Evolutionary conservation across 2,113 vertebrate genomes (phyloP).

Genomic region (Mesembrinibis cayennensis): DNA sequence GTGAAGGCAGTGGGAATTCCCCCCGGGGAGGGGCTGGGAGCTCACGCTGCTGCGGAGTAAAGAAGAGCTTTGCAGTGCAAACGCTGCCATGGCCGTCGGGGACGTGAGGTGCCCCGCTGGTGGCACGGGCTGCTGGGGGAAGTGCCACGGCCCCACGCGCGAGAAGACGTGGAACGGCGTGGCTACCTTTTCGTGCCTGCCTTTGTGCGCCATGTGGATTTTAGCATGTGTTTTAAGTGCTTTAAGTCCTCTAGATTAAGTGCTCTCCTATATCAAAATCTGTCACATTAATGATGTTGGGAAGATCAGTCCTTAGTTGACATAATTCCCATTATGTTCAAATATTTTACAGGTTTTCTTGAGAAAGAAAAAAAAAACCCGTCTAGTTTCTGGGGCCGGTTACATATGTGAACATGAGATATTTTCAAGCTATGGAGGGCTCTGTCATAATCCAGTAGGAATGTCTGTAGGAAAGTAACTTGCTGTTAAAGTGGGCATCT

Average conservation of each 20-base stretch:
- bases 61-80: neutral
- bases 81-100: neutral
- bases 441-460: constrained; percentile 26
- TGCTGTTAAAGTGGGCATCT: neutral
- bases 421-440: constrained; percentile 11
- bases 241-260: neutral
- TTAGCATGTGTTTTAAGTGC: neutral
- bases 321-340: fast-evolving
- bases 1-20: neutral
- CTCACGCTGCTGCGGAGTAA: neutral
- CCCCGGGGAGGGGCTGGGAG: neutral
- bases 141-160: fast-evolving
- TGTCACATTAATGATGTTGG: neutral
- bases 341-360: neutral
- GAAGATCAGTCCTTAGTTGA: neutral
- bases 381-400: neutral
- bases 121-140: too few species aligned
- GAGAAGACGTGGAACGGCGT: fast-evolving
- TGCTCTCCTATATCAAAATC: neutral
- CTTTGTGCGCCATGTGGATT: neutral
- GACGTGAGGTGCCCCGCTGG: fast-evolving
- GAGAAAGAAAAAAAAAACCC: neutral
- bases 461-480: neutral
- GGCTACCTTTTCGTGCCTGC: neutral
- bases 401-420: neutral